Evolutionary conservation across 2,113 vertebrate genomes (phyloP), one percentile per base, ranked within the genome.

Genomic region (Uropsilus gracilis): DNA sequence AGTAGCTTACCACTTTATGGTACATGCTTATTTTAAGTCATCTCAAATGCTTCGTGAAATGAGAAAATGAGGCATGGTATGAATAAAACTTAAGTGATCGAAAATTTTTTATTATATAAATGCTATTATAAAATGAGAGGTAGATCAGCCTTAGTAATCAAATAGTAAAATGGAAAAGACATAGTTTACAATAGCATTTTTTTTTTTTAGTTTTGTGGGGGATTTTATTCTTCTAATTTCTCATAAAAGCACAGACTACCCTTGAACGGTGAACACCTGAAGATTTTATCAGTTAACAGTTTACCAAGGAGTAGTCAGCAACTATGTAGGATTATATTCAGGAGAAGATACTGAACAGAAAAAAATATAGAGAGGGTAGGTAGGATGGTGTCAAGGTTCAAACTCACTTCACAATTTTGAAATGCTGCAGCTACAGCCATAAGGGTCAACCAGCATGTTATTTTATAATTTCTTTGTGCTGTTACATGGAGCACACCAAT

Each of bases 21-120:
- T 39, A 57, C 37, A 13, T 92, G 34, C 48, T 89, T 63, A 90
- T 82, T 68, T n/a, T 9, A 92, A 88, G 26, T 68, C 63, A 66
- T 17, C 37, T 66, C 84, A 93, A 44, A 32, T 39, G 71, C 12
- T 80, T 87, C 64, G 22, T 81, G 64, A 86, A 76, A 68, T 55
- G 59, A 28, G 26, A 14, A 26, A 24, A 59, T 61, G 26, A 87
- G 17, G 30, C 53, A 64, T 53, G 9, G 42, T 72, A 20, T 61
- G n/a, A 86, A 90, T 42, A 85, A 88, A 92, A 89, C 57, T 68
- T 57, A 88, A 89, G 39, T 39, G 53, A 80, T 86, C 30, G 46
- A 75, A 94, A 64, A 8, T n/a, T 59, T 82, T 22, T 22, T 34
- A n/a, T 81, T 34, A 68, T 46, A 64, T 55, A 88, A 87, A 87